Conservation (phyloP, 30 jellyfish, hydroid and myxozoan genomes). For the Hydra vulgaris region DNA sequence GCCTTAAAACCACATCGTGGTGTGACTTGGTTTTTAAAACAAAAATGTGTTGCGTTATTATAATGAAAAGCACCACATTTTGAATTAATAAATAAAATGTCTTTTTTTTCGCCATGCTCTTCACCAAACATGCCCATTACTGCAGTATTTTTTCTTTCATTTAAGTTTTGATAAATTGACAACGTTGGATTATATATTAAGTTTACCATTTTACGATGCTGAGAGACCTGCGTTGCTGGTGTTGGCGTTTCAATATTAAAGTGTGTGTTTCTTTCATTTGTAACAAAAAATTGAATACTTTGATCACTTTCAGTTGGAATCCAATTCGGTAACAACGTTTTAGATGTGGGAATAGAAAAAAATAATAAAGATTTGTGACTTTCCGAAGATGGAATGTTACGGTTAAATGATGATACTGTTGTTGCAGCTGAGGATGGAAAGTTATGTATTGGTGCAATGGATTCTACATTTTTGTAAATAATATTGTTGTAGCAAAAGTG, state of each 20-base stretch:
- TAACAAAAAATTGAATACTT: no score
- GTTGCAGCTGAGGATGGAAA: background rate
- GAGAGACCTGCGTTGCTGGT: background rate
- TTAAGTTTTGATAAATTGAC: background rate
- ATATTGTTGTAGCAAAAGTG: conserved; percentile 1
- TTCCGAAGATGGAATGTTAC: no score
- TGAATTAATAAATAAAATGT: background rate
- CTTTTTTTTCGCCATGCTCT: conserved; percentile 11
- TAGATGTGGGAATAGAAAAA: background rate
- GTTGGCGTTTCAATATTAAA: background rate
- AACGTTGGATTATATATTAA: background rate
- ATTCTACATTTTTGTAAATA: conserved; percentile 1
- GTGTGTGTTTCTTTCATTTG: background rate
- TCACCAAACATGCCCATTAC: background rate
- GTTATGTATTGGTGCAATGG: background rate
- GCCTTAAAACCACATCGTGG: conserved; percentile 8
- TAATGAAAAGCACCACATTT: conserved; percentile 7
- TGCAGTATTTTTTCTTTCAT: background rate
- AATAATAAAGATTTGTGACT: background rate
- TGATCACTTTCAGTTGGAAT: background rate
- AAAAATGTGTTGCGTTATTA: conserved; percentile 1
- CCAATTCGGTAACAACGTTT: background rate
- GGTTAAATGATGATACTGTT: no score
- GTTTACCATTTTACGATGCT: background rate
- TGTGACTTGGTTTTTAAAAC: conserved; percentile 5